Evolutionary conservation across 2,113 vertebrate species (phyloP), one percentile per base, ranked within the genome.

Genomic region (Tachycineta bicolor): DNA sequence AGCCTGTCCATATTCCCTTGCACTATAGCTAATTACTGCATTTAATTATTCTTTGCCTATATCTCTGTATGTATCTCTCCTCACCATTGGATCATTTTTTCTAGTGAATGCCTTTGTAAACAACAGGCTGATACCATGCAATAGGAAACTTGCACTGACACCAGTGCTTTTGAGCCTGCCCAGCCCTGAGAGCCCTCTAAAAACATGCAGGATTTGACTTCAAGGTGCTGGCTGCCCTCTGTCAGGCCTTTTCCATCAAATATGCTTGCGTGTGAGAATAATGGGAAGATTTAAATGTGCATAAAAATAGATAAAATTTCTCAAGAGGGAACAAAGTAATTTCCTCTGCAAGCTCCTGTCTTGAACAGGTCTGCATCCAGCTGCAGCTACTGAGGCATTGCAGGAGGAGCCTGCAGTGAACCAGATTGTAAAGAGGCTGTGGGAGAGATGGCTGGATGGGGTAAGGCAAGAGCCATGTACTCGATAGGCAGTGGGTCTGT

Each of bases 1-100:
- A 95, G 79, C 95, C 79, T 52, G 65, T 78, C 68, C 2, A 0
- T 86, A 77, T 95, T 92, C 82, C 69, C 79, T 77, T 91, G 58
- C 75, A 11, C 63, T 55, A 43, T 50, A 86, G 41, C 46, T 28
- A 94, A 77, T 92, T 94, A 47, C 65, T 90, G 73, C 47, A 44
- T 93, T 76, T 90, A 86, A 90, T 97, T 77, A 74, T 71, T 90
- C 50, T 83, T 83, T 90, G 93, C 82, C 63, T 86, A 43, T 55
- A 68, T 87, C n/a, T 87, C 77, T 89, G 23, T 89, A 33, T 67
- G 22, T 58, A 67, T 74, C 78, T 93, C 31, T 69, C 15, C 69
- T 88, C 53, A 82, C 44, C 25, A 43, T 77, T 87, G 74, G 87
- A 71, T 71, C 0, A 34, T 92, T 87, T 82, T 49, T 73, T 70